Conservation (phyloP, 2,888 invertebrate genomes). For the Ferrisia virgata region DNA sequence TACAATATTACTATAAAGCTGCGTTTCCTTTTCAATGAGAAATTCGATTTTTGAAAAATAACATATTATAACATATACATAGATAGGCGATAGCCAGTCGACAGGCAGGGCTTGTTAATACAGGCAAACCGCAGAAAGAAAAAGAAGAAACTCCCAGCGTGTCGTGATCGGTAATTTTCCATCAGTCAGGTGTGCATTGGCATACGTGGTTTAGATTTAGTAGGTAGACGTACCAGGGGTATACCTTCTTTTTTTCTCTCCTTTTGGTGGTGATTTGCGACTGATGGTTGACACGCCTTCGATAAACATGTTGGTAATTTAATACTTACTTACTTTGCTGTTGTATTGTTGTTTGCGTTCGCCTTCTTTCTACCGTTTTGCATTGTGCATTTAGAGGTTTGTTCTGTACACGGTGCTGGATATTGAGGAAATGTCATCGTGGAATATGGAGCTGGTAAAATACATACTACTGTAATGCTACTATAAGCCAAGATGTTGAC, state of each 20-base stretch:
- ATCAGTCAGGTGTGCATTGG: neutral
- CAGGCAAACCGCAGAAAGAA: neutral
- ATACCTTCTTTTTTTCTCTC: neutral
- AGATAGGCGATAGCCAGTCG: no score
- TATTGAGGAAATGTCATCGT: no score
- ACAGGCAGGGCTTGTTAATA: no score
- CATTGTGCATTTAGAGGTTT: neutral
- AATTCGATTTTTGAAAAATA: neutral
- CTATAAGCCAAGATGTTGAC: no score
- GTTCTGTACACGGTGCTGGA: no score
- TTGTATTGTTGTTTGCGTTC: neutral
- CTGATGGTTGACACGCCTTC: neutral
- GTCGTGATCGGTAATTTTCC: neutral
- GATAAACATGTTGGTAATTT: slow-evolving; percentile 11
- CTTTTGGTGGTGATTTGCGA: neutral
- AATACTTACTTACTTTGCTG: neutral
- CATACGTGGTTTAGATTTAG: no score
- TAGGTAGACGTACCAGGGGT: no score
- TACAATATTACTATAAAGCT: neutral
- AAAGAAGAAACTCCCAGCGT: neutral
- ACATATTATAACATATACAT: no score
- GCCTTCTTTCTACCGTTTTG: neutral
- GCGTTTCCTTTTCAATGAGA: neutral
- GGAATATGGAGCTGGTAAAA: no score
- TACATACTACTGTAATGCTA: no score